Evolutionary conservation across 2,113 vertebrate species (phyloP).

Genomic region (Colaptes auratus): DNA sequence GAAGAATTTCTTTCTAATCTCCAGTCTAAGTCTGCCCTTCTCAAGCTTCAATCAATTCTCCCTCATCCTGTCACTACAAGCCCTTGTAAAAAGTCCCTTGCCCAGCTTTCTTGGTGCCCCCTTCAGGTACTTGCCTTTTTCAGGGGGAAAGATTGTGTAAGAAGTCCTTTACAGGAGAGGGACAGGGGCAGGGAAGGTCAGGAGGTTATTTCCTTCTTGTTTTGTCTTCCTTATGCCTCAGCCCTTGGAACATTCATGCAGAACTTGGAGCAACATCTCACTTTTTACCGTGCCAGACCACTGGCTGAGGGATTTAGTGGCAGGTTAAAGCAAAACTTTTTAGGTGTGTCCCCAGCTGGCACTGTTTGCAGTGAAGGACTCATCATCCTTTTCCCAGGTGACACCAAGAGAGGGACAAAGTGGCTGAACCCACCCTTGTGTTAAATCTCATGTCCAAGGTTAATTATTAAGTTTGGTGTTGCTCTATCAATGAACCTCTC

Average conservation of each 20-base stretch:
- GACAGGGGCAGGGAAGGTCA: neutral
- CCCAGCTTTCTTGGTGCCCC: too few species aligned
- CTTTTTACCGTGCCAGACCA: neutral
- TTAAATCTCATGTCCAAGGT: rapidly evolving
- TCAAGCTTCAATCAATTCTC: too few species aligned
- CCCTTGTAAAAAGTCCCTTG: too few species aligned
- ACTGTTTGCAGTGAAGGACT: neutral
- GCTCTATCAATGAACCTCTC: neutral
- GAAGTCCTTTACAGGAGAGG: neutral
- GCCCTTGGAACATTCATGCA: neutral
- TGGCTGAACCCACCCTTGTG: neutral
- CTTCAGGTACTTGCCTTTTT: neutral
- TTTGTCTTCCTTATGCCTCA: neutral
- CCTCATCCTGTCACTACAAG: too few species aligned
- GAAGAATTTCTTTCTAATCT: too few species aligned
- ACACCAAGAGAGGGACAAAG: neutral
- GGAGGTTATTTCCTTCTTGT: neutral
- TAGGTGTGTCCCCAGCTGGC: neutral
- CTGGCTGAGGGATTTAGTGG: rapidly evolving
- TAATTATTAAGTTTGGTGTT: neutral
- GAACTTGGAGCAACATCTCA: neutral
- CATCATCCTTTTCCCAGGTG: neutral
- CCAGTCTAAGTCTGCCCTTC: too few species aligned
- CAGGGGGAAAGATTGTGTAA: neutral
- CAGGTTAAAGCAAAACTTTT: neutral